phyloP scores from a whole-genome alignment of 2,113 vertebrate genomes.

The Triplophysa siluroides region DNA sequence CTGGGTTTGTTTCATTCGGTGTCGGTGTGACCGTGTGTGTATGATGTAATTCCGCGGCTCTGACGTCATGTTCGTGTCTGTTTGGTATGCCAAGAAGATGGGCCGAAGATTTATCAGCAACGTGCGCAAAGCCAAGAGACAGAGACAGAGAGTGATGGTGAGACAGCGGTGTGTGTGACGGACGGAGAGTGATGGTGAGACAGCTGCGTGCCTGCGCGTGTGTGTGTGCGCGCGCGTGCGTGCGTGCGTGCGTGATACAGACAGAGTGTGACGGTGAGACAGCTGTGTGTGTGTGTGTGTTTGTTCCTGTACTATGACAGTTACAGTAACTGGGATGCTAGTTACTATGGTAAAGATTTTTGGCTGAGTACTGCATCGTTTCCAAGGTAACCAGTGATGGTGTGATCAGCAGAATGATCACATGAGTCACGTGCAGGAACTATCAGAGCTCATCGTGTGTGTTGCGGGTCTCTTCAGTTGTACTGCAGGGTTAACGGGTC shows the following conservation, averaged over 20 bases:
- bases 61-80: conserved; percentile 76
- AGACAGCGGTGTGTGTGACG: conserved; percentile 35
- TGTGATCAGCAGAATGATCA: too few relatives aligned
- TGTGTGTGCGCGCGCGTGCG: conserved; percentile 23
- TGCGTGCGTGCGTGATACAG: too few relatives aligned
- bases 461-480: too few relatives aligned
- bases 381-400: conserved; percentile 2
- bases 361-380: conserved; percentile 23
- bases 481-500: too few relatives aligned
- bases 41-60: conserved; percentile 38
- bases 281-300: conserved; percentile 25
- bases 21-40: background rate
- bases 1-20: conserved; percentile 5
- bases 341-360: conserved; percentile 5
- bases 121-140: conserved; percentile 73
- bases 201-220: background rate
- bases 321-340: background rate
- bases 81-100: conserved; percentile 83
- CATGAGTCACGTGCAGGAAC: too few relatives aligned
- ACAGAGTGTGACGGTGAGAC: background rate
- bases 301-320: background rate
- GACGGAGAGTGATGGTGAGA: background rate
- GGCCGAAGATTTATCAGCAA: conserved; percentile 76
- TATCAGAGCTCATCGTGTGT: too few relatives aligned
- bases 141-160: conserved; percentile 75